Evolutionary conservation across 1,140 invertebrate genomes (phyloP).

Genomic region (Pollicipes pollicipes): DNA sequence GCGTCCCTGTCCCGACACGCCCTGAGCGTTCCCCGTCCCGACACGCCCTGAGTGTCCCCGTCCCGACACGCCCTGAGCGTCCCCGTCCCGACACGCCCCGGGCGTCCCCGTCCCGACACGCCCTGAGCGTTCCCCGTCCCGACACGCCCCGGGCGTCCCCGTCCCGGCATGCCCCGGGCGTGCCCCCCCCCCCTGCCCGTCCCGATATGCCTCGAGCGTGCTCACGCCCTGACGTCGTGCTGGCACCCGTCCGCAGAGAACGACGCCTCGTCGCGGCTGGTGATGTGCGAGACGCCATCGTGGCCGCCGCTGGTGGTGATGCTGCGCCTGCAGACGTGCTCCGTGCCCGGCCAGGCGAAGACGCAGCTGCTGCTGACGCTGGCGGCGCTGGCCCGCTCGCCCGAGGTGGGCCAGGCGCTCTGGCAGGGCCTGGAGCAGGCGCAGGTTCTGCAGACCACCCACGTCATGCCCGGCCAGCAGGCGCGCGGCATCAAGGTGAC

Average conservation of each 20-base stretch:
- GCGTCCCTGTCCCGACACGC: too few relatives aligned
- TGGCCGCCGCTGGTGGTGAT: neutral
- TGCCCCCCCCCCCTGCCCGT: slow-evolving; percentile 24
- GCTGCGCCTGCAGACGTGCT: neutral
- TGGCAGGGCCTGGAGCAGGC: neutral
- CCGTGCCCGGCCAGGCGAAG: neutral
- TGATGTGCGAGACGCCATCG: neutral
- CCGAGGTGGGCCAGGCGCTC: neutral
- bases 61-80: too few relatives aligned
- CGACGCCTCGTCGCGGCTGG: neutral
- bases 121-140: slow-evolving; percentile 82
- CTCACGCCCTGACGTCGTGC: slow-evolving; percentile 38
- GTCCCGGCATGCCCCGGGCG: slow-evolving; percentile 24
- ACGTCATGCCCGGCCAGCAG: neutral
- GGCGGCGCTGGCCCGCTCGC: neutral
- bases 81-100: too few relatives aligned
- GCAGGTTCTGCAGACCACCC: neutral
- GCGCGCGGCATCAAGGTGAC: neutral
- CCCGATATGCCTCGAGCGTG: slow-evolving; percentile 20
- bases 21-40: too few relatives aligned
- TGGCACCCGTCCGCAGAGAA: slow-evolving; percentile 24
- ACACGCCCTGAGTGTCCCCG: too few relatives aligned
- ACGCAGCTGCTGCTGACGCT: neutral
- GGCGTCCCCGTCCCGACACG: slow-evolving; percentile 43
- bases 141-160: slow-evolving; percentile 65